These are phyloP conservation scores for Epinephelus coioides DNA, from an alignment of 2,797 vertebrate species.

Conservation along the genomic window DNA sequence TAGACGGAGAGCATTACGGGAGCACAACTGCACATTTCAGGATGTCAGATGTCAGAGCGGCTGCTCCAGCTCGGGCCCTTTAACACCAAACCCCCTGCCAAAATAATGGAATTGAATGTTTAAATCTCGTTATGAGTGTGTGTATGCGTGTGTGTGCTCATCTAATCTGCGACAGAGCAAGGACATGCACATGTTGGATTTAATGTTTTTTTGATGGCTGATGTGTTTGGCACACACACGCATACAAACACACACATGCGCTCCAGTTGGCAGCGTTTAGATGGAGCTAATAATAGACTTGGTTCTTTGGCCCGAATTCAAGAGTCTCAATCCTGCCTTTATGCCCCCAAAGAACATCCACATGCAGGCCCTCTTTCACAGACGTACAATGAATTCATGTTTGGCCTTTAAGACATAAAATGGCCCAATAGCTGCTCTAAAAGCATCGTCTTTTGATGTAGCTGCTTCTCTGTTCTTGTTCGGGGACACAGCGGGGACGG, in stretches of 20 bases:
- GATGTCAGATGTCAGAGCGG: slow-evolving; percentile 40
- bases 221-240: slow-evolving; percentile 50
- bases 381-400: slow-evolving; percentile 34
- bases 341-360: slow-evolving; percentile 37
- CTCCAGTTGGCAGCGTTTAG: slow-evolving; percentile 74
- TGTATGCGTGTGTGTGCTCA: slow-evolving; percentile 9
- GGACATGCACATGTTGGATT: slow-evolving; percentile 52
- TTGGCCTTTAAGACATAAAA: slow-evolving; percentile 26
- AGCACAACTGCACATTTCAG: slow-evolving; percentile 32
- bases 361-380: slow-evolving; percentile 13
- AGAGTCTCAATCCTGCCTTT: slow-evolving; percentile 51
- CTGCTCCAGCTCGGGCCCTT: slow-evolving; percentile 3
- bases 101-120: slow-evolving; percentile 65
- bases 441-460: slow-evolving; percentile 28
- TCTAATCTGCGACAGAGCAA: slow-evolving; percentile 57
- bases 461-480: slow-evolving; percentile 18
- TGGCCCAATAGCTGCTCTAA: slow-evolving; percentile 23
- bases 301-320: slow-evolving; percentile 52
- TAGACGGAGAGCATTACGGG: slow-evolving; percentile 40
- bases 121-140: slow-evolving; percentile 57
- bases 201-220: slow-evolving; percentile 43
- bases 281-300: slow-evolving; percentile 73
- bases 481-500: slow-evolving; percentile 16
- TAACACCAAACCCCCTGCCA: slow-evolving; percentile 28
- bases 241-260: slow-evolving; percentile 41